Evolutionary conservation across 2,797 vertebrate species (phyloP).

Genomic region (Enteromius viviparus): DNA sequence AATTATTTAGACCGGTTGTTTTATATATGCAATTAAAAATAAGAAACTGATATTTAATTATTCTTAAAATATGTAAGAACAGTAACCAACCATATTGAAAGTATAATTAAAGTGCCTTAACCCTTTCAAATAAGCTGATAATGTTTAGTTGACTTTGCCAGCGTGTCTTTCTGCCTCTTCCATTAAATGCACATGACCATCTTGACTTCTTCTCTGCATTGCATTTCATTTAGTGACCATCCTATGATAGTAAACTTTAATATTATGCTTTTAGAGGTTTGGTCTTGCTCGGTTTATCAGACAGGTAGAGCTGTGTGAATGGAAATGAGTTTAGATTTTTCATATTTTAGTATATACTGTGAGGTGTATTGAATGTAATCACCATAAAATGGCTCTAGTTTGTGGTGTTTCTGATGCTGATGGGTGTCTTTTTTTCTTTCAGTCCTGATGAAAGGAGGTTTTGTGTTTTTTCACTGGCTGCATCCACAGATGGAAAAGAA

Average conservation of each 20-base stretch:
- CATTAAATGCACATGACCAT: background rate
- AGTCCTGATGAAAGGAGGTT: conserved; percentile 93
- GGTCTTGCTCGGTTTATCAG: conserved; percentile 5
- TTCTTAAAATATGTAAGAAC: background rate
- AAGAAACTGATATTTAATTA: too few relatives aligned
- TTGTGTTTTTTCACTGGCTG: conserved; percentile 92
- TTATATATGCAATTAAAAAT: too few relatives aligned
- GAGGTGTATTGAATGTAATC: background rate
- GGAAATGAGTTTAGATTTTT: conserved; percentile 1
- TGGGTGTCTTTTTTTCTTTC: conserved; percentile 48
- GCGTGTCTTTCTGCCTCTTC: conserved; percentile 1
- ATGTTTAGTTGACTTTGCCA: conserved; percentile 8
- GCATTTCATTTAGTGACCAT: background rate
- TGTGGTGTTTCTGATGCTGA: background rate
- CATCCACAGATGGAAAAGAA: conserved; percentile 89
- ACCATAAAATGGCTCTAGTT: background rate
- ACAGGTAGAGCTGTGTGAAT: conserved; percentile 19
- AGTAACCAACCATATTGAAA: background rate
- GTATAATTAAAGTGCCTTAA: background rate
- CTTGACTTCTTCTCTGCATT: background rate
- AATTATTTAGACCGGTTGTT: background rate
- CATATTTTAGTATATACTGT: background rate
- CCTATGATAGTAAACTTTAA: background rate
- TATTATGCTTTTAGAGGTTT: conserved; percentile 19
- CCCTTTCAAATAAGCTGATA: background rate